Base-by-base conservation (phyloP, 2,113 vertebrate species). In the Oceanodroma tethys region DNA sequence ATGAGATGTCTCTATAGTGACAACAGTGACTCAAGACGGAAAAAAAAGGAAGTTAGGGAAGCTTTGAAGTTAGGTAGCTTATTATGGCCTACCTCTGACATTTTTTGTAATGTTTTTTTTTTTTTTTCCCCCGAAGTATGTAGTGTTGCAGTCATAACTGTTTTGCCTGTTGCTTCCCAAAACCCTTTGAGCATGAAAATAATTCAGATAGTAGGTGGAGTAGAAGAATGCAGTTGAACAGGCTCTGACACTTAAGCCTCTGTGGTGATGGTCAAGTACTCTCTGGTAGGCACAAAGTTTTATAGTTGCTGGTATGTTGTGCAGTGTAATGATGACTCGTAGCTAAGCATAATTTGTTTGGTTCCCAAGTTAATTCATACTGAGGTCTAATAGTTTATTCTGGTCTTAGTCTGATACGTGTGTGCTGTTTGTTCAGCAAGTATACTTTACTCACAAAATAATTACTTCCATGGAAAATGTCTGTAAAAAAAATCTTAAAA, bases 251-350 rank as follows among this genome's bases (percentile, higher is more conserved):
- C 34, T 65, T 42, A 30, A 38, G 13, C 1, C 5, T 11, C 22
- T 0, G 0, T 36, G 21, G 34, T 52, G 60, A 13, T 65, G 55
- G 12, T n/a, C 8, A 13, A 7, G 30, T 21, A 3, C 25, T 26
- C 13, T 17, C 6, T 56, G 45, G 13, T 29, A 17, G 16, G 56
- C 62, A 7, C 16, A 6, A 3, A 32, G 43, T 30, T 66, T n/a
- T 59, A 14, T 17, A 25, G 36, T 32, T 53, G 19, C 52, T 45
- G 73, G 2, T 32, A 6, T 67, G 38, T 23, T 76, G 45, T 63
- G 81, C 14, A 11, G 34, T 36, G 29, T 43, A 45, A 20, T 11
- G 59, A 43, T 38, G 29, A 11, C 53, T 80, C 2, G 7, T 55
- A 66, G 70, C 47, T 40, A 13, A 60, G 34, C 13, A 4, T 34